These are phyloP conservation scores for Antheraea yamamai DNA, from an alignment of 2,888 invertebrate species.

Conservation along the genomic window DNA sequence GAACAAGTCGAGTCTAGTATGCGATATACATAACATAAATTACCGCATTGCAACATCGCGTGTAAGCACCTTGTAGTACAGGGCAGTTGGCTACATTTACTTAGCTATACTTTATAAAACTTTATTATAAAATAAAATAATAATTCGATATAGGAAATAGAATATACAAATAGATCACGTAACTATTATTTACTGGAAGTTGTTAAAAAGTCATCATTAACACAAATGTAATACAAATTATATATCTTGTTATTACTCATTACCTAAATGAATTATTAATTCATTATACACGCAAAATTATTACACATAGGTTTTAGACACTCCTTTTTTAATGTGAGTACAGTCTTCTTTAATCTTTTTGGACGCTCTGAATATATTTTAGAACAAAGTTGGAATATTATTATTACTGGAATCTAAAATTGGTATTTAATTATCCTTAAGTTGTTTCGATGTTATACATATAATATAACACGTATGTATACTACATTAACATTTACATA, in stretches of 20 bases:
- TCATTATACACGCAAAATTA: neutral
- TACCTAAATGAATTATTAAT: neutral
- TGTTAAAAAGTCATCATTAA: neutral
- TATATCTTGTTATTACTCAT: neutral
- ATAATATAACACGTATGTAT: too few species aligned
- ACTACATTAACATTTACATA: too few species aligned
- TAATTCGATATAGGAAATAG: slow-evolving; percentile 13
- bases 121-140: too few species aligned
- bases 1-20: neutral
- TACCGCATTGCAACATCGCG: slow-evolving; percentile 16
- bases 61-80: neutral
- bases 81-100: too few species aligned
- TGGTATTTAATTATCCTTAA: too few species aligned
- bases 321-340: neutral
- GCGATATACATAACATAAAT: neutral
- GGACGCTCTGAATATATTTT: too few species aligned
- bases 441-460: too few species aligned
- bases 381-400: neutral
- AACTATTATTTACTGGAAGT: neutral
- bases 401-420: neutral
- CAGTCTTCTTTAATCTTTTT: too few species aligned
- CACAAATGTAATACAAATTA: slow-evolving; percentile 18
- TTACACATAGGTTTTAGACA: neutral
- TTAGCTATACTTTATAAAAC: neutral
- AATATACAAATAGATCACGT: neutral